Base-by-base conservation (phyloP, 2,797 vertebrate genomes). In the Silurus aristotelis region DNA sequence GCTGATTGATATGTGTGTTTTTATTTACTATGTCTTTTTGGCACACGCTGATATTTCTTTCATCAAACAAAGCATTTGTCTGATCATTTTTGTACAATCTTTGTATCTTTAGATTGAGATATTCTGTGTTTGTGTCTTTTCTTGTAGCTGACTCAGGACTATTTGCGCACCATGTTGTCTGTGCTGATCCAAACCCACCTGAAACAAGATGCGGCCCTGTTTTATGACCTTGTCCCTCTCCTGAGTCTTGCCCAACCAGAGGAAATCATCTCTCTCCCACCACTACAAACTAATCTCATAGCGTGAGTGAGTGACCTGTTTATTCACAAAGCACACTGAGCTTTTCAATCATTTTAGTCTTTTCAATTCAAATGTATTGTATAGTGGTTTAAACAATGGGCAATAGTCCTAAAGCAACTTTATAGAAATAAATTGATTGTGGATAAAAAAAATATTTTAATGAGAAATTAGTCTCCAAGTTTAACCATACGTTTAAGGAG, bases 151-250 rank as follows among this genome's bases (percentile, higher is more conserved):
- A 75, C 92, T 0, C 72, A 91, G 13, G 84, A 86, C 66, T 95
- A 94, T 88, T 84, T 94, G 89, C 91, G 89, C 68, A 91, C 88
- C 85, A 91, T 96, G 94, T 90, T 93, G 83, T 94, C 94, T 0
- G 94, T 94, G 87, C 87, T 95, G 27, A 89, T 96, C 77, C 91
- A 93, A 66, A 93, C 82, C 56, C 94, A 95, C 48, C 87, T 95
- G 89, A 80, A 85, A 0, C 85, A 31, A 19, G 94, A 95, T 46
- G 72, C 5, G 0, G 92, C 85, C 82, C 91, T 96, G 46, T 94
- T 96, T 80, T 64, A 89, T 17, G 93, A 94, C 5, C 87, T 96
- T 84, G 90, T 84, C 10, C 91, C 92, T 1, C 90, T 96, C 64
- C 84, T 96, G 64, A 19, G 87, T 60, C 75, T 80, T 56, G 93